These are phyloP conservation scores for Garrulus glandarius DNA, from an alignment of 2,797 vertebrate species.

Conservation along the genomic window DNA sequence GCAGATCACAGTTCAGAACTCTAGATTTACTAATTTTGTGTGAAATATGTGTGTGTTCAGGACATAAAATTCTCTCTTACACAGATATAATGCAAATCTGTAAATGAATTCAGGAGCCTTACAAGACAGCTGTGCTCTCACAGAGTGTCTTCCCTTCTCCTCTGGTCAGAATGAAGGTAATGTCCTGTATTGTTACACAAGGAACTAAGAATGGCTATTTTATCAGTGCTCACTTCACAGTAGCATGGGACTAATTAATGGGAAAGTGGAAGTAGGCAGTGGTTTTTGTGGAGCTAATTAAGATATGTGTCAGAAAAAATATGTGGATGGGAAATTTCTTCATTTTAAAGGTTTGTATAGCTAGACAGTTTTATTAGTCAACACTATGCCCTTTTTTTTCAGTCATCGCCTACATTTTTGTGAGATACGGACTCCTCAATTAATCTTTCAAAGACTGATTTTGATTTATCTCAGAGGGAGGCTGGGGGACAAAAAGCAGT, in stretches of 20 bases:
- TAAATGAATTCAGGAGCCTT: background rate
- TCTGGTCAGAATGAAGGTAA: background rate
- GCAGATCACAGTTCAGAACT: background rate
- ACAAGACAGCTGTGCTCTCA: background rate
- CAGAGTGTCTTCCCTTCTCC: background rate
- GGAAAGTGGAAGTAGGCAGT: background rate
- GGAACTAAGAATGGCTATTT: background rate
- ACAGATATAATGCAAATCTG: background rate
- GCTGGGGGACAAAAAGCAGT: background rate
- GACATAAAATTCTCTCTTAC: background rate
- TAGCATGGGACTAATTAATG: constrained; percentile 13
- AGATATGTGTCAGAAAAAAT: constrained; percentile 8
- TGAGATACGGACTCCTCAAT: background rate
- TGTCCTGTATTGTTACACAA: background rate
- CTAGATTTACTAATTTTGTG: background rate
- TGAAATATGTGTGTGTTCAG: background rate
- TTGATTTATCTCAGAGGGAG: constrained; percentile 33
- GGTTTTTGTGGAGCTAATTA: constrained; percentile 30
- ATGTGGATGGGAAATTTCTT: constrained; percentile 17
- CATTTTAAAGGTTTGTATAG: constrained; percentile 28
- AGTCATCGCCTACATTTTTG: background rate
- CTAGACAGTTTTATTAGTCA: constrained; percentile 36
- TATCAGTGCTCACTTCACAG: background rate
- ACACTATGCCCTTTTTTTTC: background rate
- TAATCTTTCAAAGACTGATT: constrained; percentile 41